Percentiles rank a stretch among this genome's conserved stretches.
Conservation (phyloP, 2,888 invertebrate species). For the Callyntrura sp. region DNA sequence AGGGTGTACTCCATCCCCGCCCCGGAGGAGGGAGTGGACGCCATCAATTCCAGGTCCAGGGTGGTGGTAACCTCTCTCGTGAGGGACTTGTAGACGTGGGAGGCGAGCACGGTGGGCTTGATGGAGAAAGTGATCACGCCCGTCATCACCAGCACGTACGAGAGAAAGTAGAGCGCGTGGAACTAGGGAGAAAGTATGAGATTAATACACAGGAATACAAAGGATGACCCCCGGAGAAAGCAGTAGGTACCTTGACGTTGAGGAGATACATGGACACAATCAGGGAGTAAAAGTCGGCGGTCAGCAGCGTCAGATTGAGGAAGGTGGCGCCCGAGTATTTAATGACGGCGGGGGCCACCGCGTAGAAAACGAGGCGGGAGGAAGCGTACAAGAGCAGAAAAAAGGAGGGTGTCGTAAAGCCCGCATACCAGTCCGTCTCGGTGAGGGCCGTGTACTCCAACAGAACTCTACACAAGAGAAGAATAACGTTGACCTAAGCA, state of each 20-base stretch:
- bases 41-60: slow-evolving; percentile 80
- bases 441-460: slow-evolving; percentile 47
- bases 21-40: slow-evolving; percentile 75
- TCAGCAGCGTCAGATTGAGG: slow-evolving; percentile 91
- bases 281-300: slow-evolving; percentile 91
- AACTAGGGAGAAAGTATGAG: slow-evolving; percentile 88
- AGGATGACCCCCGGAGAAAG: neutral
- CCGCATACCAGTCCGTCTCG: slow-evolving; percentile 20
- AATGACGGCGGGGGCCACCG: slow-evolving; percentile 91
- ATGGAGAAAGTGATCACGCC: slow-evolving; percentile 90
- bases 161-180: slow-evolving; percentile 92
- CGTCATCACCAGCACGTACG: slow-evolving; percentile 91
- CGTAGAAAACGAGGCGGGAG: slow-evolving; percentile 91
- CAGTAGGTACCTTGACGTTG: slow-evolving; percentile 88
- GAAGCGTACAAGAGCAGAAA: slow-evolving; percentile 88
- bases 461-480: slow-evolving; percentile 23
- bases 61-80: slow-evolving; percentile 81
- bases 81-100: slow-evolving; percentile 78
- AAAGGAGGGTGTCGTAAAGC: neutral
- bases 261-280: slow-evolving; percentile 92
- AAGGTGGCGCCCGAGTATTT: slow-evolving; percentile 93
- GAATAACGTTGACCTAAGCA: neutral
- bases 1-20: slow-evolving; percentile 23
- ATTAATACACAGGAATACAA: neutral
- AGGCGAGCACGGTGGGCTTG: slow-evolving; percentile 87